Conservation (phyloP, 2,888 invertebrate genomes). For the Trissolcus brochymenae region DNA sequence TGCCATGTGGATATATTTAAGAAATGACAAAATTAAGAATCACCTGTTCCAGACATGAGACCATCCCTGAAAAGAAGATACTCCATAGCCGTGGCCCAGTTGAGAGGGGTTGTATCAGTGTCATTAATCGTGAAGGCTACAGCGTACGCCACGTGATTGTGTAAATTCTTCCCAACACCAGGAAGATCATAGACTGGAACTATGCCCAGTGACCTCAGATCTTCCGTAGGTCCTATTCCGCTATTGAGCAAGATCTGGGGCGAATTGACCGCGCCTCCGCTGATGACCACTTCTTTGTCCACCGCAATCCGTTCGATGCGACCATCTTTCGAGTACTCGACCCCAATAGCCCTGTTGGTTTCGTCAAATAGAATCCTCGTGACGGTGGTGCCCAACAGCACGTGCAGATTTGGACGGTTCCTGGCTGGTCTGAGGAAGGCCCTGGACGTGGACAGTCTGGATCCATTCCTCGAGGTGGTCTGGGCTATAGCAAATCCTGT, state of each 20-base stretch:
- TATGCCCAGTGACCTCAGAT: slow-evolving; percentile 81
- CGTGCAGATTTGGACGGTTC: slow-evolving; percentile 86
- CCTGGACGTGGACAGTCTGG: slow-evolving; percentile 87
- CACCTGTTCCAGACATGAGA: slow-evolving; percentile 91
- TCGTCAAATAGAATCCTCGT: slow-evolving; percentile 85
- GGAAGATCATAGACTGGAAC: slow-evolving; percentile 85
- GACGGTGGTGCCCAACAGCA: slow-evolving; percentile 89
- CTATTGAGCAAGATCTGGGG: slow-evolving; percentile 94
- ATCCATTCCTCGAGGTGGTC: slow-evolving; percentile 90
- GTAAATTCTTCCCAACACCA: slow-evolving; percentile 89
- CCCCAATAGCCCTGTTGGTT: slow-evolving; percentile 85
- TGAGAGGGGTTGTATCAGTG: slow-evolving; percentile 89
- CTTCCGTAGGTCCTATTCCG: slow-evolving; percentile 88
- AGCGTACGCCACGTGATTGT: slow-evolving; percentile 90
- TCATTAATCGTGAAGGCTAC: slow-evolving; percentile 89
- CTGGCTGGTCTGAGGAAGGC: slow-evolving; percentile 89
- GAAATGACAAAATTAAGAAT: too few species aligned
- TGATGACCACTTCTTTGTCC: slow-evolving; percentile 83
- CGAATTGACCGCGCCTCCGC: slow-evolving; percentile 90
- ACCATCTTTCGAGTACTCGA: slow-evolving; percentile 82
- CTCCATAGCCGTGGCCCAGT: slow-evolving; percentile 95
- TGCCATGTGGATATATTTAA: too few species aligned
- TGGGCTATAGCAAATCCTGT: slow-evolving; percentile 93
- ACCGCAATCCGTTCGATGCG: slow-evolving; percentile 80
- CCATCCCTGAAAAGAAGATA: slow-evolving; percentile 92